Base-by-base conservation (phyloP, 2,113 vertebrate genomes). In the Fulmarus glacialis region DNA sequence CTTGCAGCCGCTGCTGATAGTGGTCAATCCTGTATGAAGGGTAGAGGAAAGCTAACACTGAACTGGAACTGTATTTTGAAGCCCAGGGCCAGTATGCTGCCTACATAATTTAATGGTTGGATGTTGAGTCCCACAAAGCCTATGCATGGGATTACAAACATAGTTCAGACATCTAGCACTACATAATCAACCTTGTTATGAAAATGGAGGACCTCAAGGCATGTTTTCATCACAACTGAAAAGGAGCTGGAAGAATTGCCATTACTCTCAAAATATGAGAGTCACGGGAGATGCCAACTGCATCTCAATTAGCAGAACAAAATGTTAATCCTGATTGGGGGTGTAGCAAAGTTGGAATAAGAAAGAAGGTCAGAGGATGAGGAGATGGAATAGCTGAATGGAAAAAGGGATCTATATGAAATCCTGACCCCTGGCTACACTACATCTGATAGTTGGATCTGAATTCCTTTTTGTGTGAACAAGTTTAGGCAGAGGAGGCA, bases 1-100 rank as follows among this genome's bases (percentile, higher is more conserved):
- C 99, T 96, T 99, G 99, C 24, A 99, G 98, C n/a, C 99, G 97
- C 79, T 99, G 99, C 92, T 99, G 99, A 91, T 99, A 99, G 96
- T 99, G 99, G 97, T 99, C 99, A 23, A 99, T 99, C 98, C 99
- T 99, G 96, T 30, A 80, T 13, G 60, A 82, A 82, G 45, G 55
- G 56, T 20, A 96, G 40, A 19, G 21, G 56, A 82, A 90, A 52
- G 3, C 6, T 78, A 91, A 85, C 43, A 85, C 16, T 95, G 73
- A 96, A 56, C 26, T 68, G 27, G 38, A 84, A 60, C 26, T 4
- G 68, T 21, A 15, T 15, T 67, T 52, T 77, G 59, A 26, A 55
- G 34, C n/a, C 4, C 47, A 21, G 30, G 15, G 19, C 13, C 30
- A 82, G 29, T 52, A 30, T 11, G 14, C 12, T 73, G 27, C 29